Conservation (phyloP, 1,140 invertebrate species). For the Musca domestica region DNA sequence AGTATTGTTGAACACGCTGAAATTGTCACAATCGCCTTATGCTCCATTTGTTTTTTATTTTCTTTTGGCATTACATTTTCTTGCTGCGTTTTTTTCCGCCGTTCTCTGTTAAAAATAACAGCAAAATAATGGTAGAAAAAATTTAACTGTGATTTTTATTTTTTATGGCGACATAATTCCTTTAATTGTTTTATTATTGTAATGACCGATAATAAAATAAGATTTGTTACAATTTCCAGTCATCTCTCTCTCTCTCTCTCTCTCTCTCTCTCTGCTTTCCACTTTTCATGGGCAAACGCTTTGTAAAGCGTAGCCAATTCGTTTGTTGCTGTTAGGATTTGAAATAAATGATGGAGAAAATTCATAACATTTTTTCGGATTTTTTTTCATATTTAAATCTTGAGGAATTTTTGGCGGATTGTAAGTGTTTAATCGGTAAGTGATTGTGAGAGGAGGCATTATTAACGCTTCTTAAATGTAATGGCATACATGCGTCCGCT, state of each 20-base stretch:
- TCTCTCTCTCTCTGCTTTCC: no score
- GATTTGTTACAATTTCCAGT: constrained; percentile 6
- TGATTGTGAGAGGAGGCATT: no score
- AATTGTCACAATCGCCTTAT: constrained; percentile 21
- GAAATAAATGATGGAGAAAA: not conserved
- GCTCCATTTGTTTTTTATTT: not conserved
- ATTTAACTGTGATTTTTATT: constrained; percentile 7
- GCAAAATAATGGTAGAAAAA: not conserved
- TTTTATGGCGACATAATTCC: constrained; percentile 13
- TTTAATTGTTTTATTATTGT: constrained; percentile 23
- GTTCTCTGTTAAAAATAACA: not conserved
- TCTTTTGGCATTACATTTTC: no score
- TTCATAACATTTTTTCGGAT: no score
- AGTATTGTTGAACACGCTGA: not conserved
- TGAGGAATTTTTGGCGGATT: no score
- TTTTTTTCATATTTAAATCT: no score
- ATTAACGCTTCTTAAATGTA: no score
- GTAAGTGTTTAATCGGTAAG: no score
- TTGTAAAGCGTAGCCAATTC: no score
- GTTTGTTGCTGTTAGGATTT: not conserved
- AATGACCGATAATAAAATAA: constrained; percentile 12
- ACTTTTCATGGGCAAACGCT: no score
- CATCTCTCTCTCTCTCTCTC: no score
- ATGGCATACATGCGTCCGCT: no score
- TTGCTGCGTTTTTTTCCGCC: not conserved